Conservation (phyloP, 2,888 invertebrate genomes). For the Oasisia sp. region DNA sequence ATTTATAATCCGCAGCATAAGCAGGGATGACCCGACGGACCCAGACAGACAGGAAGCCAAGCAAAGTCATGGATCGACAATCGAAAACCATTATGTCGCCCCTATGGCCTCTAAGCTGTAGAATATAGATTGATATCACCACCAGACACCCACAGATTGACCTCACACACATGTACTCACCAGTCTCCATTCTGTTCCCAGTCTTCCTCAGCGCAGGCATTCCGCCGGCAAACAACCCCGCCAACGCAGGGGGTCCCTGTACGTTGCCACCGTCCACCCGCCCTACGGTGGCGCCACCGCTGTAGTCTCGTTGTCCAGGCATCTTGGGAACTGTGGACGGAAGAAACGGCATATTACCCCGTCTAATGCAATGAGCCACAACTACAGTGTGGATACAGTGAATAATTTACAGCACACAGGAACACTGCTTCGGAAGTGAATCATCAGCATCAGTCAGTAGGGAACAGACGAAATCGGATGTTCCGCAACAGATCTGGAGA, state of each 20-base stretch:
- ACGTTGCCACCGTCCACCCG: neutral
- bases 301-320: neutral
- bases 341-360: neutral
- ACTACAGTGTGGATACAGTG: neutral
- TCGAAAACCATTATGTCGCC: too few species aligned
- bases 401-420: neutral
- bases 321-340: neutral
- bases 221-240: slow-evolving; percentile 20
- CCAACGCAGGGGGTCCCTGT: neutral
- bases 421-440: neutral
- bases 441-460: neutral
- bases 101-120: too few species aligned
- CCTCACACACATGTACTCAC: neutral
- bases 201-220: slow-evolving; percentile 23
- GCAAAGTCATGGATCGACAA: too few species aligned
- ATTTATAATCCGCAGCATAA: too few species aligned
- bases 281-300: neutral
- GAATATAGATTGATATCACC: too few species aligned
- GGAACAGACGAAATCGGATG: neutral
- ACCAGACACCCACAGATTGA: neutral
- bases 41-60: too few species aligned
- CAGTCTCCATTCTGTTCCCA: neutral
- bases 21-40: too few species aligned
- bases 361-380: neutral
- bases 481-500: neutral